Evolutionary conservation across 2,113 vertebrate species (phyloP).

Genomic region (Brachyistius frenatus): DNA sequence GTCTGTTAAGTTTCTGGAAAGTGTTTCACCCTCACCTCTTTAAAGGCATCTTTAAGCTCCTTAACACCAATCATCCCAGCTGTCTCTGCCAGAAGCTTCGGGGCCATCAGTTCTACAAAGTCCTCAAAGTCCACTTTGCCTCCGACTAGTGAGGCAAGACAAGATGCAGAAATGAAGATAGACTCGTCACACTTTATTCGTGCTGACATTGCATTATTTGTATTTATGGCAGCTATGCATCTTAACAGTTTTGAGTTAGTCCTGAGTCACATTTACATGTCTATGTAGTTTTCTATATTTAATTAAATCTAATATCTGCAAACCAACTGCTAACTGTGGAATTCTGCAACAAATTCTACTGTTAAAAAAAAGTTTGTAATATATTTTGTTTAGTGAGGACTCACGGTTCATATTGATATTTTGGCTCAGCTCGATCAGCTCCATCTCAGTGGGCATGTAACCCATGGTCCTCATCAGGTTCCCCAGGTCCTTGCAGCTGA

Average conservation of each 20-base stretch:
- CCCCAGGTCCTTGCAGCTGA: conserved; percentile 96
- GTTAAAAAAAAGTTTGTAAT: too few species aligned
- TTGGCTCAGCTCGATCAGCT: conserved; percentile 95
- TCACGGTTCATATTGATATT: conserved; percentile 99
- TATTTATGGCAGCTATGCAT: neutral
- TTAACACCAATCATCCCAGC: conserved; percentile 92
- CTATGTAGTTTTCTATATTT: neutral
- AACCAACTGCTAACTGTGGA: too few species aligned
- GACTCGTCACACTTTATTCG: neutral
- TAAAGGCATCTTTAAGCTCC: conserved; percentile 90
- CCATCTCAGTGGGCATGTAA: conserved; percentile 99
- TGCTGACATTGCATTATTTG: neutral
- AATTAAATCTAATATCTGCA: neutral
- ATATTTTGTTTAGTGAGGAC: conserved; percentile 55
- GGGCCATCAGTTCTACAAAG: conserved; percentile 91
- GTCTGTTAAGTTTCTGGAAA: neutral
- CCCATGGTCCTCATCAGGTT: conserved; percentile 99
- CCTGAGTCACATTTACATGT: neutral
- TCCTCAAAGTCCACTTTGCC: conserved; percentile 91
- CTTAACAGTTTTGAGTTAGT: neutral
- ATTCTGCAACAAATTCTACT: too few species aligned
- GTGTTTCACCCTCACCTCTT: conserved; percentile 83
- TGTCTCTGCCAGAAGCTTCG: conserved; percentile 90
- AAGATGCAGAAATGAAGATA: neutral
- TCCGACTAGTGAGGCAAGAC: conserved; percentile 81